Base-by-base conservation (phyloP, 2,113 vertebrate species). In the Oreochromis tanganicae region DNA sequence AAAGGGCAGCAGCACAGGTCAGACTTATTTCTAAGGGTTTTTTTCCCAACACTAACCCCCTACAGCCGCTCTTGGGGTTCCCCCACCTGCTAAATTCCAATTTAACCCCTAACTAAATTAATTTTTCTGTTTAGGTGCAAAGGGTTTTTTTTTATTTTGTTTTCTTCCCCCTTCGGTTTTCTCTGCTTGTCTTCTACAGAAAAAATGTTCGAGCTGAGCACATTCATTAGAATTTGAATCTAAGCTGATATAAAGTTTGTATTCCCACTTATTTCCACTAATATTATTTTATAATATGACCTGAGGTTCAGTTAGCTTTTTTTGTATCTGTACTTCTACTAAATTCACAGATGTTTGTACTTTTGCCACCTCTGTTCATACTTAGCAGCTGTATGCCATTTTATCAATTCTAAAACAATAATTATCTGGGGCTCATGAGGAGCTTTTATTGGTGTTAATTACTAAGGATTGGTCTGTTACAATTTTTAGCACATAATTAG, bases 341-440 rank as follows among this genome's bases (percentile, higher is more conserved):
- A 3, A 36, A 63, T 0, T 12, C 17, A 38, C 61, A 21, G 0
- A 43, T 16, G n/a, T 43, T 14, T 71, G 13, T 71, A 43, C 1
- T 43, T 71, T 43, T 71, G 66, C 1, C 38, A 71, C n/a, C 36
- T 71, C 66, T 59, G 57, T 32, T 63, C 59, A 63, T 34, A 63
- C 32, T 19, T 4, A 36, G 32, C 32, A 36, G 59, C 32, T 63
- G 0, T 36, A 36, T 19, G 32, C 32, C 36, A 43, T 43, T 14
- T 21, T 0, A 73, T 16, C 2, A 73, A 27, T 16, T 27, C 41
- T 46, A 27, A 27, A 73, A 29, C 21, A 48, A 29, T 50, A 32
- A 75, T 29, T 32, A 75, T 19, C 14, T 50, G 14, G 24, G 9
- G 0, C 71, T 75, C 1, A 10, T 7, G 71, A 50, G 43, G 24